These are phyloP conservation scores for Ferrisia virgata DNA, from an alignment of 2,888 invertebrate species.

Conservation along the genomic window DNA sequence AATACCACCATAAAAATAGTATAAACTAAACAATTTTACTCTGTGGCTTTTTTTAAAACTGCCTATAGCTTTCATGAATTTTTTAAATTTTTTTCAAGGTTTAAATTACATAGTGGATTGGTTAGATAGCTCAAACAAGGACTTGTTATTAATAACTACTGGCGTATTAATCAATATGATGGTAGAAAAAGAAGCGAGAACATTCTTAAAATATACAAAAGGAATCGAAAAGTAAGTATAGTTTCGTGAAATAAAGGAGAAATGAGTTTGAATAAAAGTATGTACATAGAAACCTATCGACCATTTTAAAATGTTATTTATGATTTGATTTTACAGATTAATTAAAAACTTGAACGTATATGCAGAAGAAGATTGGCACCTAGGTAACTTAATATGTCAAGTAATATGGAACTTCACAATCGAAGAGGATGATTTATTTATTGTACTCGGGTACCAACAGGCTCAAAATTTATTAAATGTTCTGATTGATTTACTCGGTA, in stretches of 20 bases:
- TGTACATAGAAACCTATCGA: neutral
- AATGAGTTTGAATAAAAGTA: too few species aligned
- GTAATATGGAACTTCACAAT: conserved; percentile 63
- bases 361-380: conserved; percentile 65
- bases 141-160: conserved; percentile 71
- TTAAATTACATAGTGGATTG: conserved; percentile 61
- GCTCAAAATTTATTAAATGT: conserved; percentile 59
- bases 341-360: conserved; percentile 60
- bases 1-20: too few species aligned
- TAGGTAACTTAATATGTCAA: conserved; percentile 71
- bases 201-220: conserved; percentile 57
- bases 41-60: neutral
- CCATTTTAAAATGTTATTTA: neutral
- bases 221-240: conserved; percentile 56
- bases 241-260: neutral
- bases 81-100: conserved; percentile 51
- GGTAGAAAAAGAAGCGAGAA: conserved; percentile 60
- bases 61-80: neutral
- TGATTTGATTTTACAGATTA: conserved; percentile 52
- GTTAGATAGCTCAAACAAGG: conserved; percentile 59
- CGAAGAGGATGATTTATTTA: conserved; percentile 56
- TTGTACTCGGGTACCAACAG: conserved; percentile 56
- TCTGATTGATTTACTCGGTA: conserved; percentile 59
- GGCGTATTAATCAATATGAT: conserved; percentile 80
- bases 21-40: too few species aligned